Evolutionary conservation across 2,888 invertebrate species (phyloP), one percentile per base, ranked within the genome.

Genomic region (Mycalesis mineus): DNA sequence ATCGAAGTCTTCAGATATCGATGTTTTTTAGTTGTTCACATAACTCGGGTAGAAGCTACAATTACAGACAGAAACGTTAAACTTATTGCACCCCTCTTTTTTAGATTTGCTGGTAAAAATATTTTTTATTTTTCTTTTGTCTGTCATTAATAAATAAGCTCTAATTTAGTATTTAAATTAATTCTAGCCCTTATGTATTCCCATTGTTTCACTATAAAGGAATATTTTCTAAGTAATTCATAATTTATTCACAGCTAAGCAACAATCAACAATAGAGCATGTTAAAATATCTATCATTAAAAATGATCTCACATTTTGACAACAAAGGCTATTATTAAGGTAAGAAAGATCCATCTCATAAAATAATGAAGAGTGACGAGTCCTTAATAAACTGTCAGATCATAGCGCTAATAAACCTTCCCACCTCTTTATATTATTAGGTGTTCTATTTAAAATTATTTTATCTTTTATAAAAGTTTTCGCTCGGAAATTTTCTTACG

Each of bases 371-470:
- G 42, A 52, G 41, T 52, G 52, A 42, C 52, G 52, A 52, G 52
- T 31, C 33, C 51, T 40, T 52, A 42, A 52, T 52, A 52, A 52
- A 52, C 31, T 52, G 42, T 52, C 41, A 42, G 52, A 52, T 52
- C 42, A 33, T 31, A 52, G 33, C 42, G 52, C 33, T 42, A 52
- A 52, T 52, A 52, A 52, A 52, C 52, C 42, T 52, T 22, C 28
- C 42, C 41, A 52, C 42, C 42, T 52, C 41, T 52, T 42, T 42
- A 41, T 33, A 39, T 49, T 39, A 52, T 52, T 42, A 42, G 33
- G 52, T 42, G 52, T 52, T 42, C 41, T 22, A 33, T 52, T 11
- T 42, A 22, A 52, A 52, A 42, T 28, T 52, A 9, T 42, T 52
- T 42, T 52, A 31, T 33, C 41, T 28, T 22, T 42, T 33, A 14